Percentiles rank a stretch among this genome's conserved stretches.
Evolutionary conservation across 2,113 vertebrate genomes (phyloP).

Genomic region (Mobula birostris): DNA sequence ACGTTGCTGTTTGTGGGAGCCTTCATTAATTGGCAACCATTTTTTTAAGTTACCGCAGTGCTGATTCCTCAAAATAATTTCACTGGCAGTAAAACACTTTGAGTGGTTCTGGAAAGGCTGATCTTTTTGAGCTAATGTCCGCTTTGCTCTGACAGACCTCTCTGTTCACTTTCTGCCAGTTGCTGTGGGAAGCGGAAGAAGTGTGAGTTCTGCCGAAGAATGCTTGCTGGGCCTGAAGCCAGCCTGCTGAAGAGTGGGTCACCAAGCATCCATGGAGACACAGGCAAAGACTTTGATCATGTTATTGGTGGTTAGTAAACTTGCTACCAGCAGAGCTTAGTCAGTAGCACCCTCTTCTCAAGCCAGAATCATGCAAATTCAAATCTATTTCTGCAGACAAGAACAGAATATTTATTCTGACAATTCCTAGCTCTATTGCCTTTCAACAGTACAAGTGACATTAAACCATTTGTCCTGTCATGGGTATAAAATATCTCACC

Average conservation of each 20-base stretch:
- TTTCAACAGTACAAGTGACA: not conserved
- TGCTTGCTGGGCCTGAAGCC: conserved; percentile 56
- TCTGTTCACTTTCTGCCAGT: conserved; percentile 51
- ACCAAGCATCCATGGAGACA: conserved; percentile 68
- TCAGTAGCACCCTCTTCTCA: not conserved
- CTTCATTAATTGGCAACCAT: too few species aligned
- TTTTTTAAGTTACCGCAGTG: too few species aligned
- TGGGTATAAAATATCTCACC: not conserved
- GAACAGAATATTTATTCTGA: not conserved
- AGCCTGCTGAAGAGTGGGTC: conserved; percentile 60
- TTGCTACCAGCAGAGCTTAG: not conserved
- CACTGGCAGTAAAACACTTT: too few species aligned
- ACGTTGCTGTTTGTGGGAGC: too few species aligned
- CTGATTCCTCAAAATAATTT: too few species aligned
- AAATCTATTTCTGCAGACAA: not conserved
- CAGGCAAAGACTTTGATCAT: conserved; percentile 53
- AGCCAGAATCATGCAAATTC: not conserved
- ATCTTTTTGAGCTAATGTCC: too few species aligned
- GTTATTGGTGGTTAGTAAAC: not conserved
- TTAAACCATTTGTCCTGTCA: not conserved
- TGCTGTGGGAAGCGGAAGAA: conserved; percentile 73
- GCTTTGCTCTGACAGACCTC: not conserved
- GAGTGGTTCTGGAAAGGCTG: too few species aligned
- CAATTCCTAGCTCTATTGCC: too few species aligned
- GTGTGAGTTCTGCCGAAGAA: conserved; percentile 59